Base-by-base conservation (phyloP, 1,140 invertebrate genomes). In the Lucilia cuprina region DNA sequence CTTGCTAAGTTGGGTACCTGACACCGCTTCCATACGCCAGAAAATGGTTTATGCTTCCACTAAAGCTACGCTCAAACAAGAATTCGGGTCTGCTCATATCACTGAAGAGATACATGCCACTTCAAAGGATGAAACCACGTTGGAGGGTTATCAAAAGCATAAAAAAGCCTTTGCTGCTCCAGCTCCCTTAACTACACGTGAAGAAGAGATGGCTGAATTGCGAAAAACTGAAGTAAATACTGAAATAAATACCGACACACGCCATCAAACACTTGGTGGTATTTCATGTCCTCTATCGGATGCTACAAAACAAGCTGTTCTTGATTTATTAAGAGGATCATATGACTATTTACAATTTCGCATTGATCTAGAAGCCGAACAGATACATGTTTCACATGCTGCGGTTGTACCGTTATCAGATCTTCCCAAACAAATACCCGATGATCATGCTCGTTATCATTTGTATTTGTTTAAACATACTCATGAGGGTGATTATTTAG, bases 41-140 rank as follows among this genome's bases (percentile, higher is more conserved):
- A 99, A 99, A 92, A 99, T 99, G 99, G 93, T 99, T 49, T 99
- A 99, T 91, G 99, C 99, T 0, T 99, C 98, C 0, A 99, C 99
- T 0, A 98, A 99, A 77, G 97, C 99, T 3, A 99, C 98, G 2
- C 92, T 99, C 2, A 99, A 99, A 92, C 95, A 95, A 87, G 98
- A 99, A 92, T 99, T 99, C 93, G 89, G 94, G 93, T 91, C 96
- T 92, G 83, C 96, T 93, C 90, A 99, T 97, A 98, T 99, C 85
- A 96, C 96, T 88, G 88, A 90, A 80, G 88, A 89, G 82, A 83
- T 90, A 75, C 91, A 91, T 84, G 87, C 87, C 55, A 91, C 88
- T 19, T 84, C 85, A 0, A 89, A 97, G 93, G 95, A 95, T 83
- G 98, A 99, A 90, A 94, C 97, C 9, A 95, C 93, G 21, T 91